Base-by-base conservation (phyloP, 2,113 vertebrate species). In the Crotalus helleri region DNA sequence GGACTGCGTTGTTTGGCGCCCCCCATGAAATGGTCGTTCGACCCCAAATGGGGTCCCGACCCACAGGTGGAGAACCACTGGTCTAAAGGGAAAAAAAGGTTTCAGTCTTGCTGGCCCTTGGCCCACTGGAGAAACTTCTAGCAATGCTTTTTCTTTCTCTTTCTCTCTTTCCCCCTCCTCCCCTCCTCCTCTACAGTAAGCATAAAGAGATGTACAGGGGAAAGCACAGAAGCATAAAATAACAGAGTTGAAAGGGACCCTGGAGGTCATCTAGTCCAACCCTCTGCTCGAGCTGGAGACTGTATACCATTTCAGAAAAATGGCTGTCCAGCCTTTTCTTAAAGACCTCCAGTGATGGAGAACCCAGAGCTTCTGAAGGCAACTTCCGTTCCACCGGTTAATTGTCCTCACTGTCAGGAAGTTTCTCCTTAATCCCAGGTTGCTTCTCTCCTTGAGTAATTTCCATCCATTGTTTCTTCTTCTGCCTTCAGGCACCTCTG, bases 311-410 rank as follows among this genome's bases (percentile, higher is more conserved):
- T 29, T 11, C 59, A 29, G 59, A 61, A 0, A 61, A 11, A 3
- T 11, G 24, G 1, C 10, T 11, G 3, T 61, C 9, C 3, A 61
- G 26, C 4, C 3, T 29, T 3, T 61, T 29, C 59, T 61, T 61
- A 4, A 61, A 61, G 24, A 61, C 59, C 59, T 29, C 24, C 10
- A 29, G 10, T 29, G 10, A 4, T 61, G 59, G 1, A 61, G 24
- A 0, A 1, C 10, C 59, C 3, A 61, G 3, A 4, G 4, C 1
- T 4, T 61, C 59, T 26, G 3, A 1, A 11, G 1, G 59, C 24
- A 61, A 29, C 1, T 9, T 51, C 49, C 26, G 1, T 51, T 29
- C 26, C 3, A 12, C 59, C 1, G 26, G 11, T 64, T 64, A 2
- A 64, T 64, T 12, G 61, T 64, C 11, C 61, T 29, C 61, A 1